Base-by-base conservation (phyloP, 2,113 vertebrate genomes). In the Ranitomeya imitator region DNA sequence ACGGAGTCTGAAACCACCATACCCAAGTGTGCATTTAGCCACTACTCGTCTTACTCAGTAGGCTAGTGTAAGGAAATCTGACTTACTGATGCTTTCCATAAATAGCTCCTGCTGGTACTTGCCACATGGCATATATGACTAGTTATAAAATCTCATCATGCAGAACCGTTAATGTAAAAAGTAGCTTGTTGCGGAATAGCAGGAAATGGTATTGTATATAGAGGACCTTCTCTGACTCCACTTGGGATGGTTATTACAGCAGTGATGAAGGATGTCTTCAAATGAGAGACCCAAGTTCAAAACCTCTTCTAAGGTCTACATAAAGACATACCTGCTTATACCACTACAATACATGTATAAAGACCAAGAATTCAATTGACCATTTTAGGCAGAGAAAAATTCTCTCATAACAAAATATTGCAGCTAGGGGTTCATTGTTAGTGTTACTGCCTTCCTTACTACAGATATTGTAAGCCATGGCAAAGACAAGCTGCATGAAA, bases 21-120 rank as follows among this genome's bases (percentile, higher is more conserved):
- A 82, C 80, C 59, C 80, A 21, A 82, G 80, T 65, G 80, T 65
- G 80, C 60, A 61, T 63, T 82, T 82, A 82, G 80, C 59, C 18
- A 63, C 80, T 82, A 82, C 80, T 82, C 61, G 80, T 63, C 80
- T 65, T 65, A 7, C 80, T 63, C 19, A 82, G 65, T 82, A 60
- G 80, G 52, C 19, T 79, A n/a, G 19, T 79, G 76, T 79, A 51
- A 37, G 60, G 59, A 82, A 82, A 65, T 82, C 59, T 37, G 79
- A 19, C 57, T 80, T 15, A 19, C 57, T 80, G 7, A 4, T 61
- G 79, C 59, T 26, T 81, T 82, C 59, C 80, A 82, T 60, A 82
- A 82, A 82, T 65, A 82, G 80, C 80, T 19, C 59, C 60, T 23
- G 77, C n/a, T 23, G 23, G 21, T 55, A 21, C 31, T 61, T 61